Base-by-base conservation (phyloP, 2,113 vertebrate species). In the Mormyrus lacerda region DNA sequence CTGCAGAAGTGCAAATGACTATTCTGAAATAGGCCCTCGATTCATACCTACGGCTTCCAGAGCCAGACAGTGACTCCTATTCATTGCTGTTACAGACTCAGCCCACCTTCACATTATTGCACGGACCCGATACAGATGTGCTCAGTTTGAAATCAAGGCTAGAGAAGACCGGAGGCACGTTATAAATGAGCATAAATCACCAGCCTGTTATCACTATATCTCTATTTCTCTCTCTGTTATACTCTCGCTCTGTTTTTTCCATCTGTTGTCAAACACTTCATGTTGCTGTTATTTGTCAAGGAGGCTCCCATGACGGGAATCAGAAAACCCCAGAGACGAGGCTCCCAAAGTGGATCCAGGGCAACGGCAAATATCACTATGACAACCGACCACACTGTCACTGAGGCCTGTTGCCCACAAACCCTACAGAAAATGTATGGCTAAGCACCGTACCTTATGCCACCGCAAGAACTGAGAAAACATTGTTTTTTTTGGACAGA, bases 1-100 rank as follows among this genome's bases (percentile, higher is more conserved):
- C 90, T 89, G 90, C 89, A 89, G 91, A 90, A 90, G 93, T 39
- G 87, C 93, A 92, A 93, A 93, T 88, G 92, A 92, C 87, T 39
- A 89, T 89, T 89, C 35, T 88, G 50, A 90, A 92, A 89, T 89
- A 90, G 89, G 92, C 91, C 91, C 42, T 91, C 90, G 6, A 90
- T 91, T 92, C 90, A 91, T 90, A 89, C 58, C 82, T 84, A 21
- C 87, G 4, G 73, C 50, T 53, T 90, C 85, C 87, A 85, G 83
- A 90, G 88, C 89, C 84, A 89, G 89, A 87, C 53, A 90, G 55
- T 48, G 61, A 24, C 89, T 89, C 9, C 44, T 69, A n/a, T 91
- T 90, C 42, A 27, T 89, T 85, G 17, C 44, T 45, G 83, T 83
- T 93, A 44, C 73, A 48, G 85, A 92, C 93, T 92, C 90, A 87